Evolutionary conservation across 2,113 vertebrate species (phyloP).

Genomic region (Tragelaphus imberbis): DNA sequence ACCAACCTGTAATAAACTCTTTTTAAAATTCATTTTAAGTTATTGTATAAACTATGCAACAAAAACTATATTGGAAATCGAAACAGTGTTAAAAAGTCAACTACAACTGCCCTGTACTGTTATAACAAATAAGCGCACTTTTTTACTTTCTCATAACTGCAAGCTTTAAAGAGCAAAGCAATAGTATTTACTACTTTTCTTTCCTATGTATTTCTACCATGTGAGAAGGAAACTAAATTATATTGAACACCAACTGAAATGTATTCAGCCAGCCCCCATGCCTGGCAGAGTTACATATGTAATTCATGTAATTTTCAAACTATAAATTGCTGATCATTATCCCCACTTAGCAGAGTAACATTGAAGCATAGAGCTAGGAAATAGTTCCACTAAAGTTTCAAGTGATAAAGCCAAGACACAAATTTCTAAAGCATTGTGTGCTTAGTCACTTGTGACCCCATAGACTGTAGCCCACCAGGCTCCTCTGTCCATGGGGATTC

Average conservation of each 20-base stretch:
- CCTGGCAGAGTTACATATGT: neutral
- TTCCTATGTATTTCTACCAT: neutral
- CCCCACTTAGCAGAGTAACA: neutral
- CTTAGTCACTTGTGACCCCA: neutral
- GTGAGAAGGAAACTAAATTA: neutral
- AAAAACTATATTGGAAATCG: constrained; percentile 2
- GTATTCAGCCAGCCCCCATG: neutral
- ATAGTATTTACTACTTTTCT: neutral
- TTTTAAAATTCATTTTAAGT: constrained; percentile 5
- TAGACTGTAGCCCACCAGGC: neutral
- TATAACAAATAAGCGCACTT: neutral
- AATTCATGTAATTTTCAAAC: neutral
- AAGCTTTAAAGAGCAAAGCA: neutral
- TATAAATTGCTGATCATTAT: neutral
- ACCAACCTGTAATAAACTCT: neutral
- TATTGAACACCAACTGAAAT: neutral
- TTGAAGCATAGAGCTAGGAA: neutral
- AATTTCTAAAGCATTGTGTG: neutral
- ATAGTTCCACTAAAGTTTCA: neutral
- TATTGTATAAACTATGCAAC: neutral
- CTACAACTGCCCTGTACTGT: neutral
- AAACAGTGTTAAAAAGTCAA: neutral
- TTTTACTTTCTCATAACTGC: neutral
- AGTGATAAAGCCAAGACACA: neutral
- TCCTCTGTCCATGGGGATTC: neutral